Base-by-base conservation (phyloP, 1,140 invertebrate genomes). In the Philotrypesis tridentata region DNA sequence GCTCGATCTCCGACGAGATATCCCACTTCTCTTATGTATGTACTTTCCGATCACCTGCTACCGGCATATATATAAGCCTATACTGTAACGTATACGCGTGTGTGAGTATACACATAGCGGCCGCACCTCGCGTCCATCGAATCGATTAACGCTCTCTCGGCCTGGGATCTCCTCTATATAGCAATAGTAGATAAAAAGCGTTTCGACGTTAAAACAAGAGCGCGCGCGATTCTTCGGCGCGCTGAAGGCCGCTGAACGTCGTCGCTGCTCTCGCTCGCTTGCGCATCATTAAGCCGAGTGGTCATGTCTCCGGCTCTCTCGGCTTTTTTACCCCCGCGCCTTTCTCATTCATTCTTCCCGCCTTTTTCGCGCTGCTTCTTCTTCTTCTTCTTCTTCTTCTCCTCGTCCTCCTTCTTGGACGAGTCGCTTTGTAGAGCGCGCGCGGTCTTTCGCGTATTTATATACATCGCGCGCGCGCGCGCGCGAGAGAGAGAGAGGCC, bases 281-380 rank as follows among this genome's bases (percentile, higher is more conserved):
- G 87, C 88, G 87, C 89, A 89, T 90, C 90, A 90, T 91, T 90
- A 90, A 90, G 89, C 89, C 85, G 79, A 88, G 87, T 86, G 87
- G 87, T 85, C 88, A 84, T 90, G 89, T 91, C 85, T 86, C 82
- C 75, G 60, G n/a, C n/a, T n/a, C n/a, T n/a, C 72, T 72, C 72
- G 72, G 70, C 75, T 77, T 33, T 80, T 55, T 73, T 79, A 68
- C 48, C 79, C 48, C 82, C 43, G 63, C 23, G n/a, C 37, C 40
- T 76, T 40, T 55, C 33, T 72, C 68, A 55, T 82, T 82, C 72
- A 33, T 74, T 76, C 82, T 80, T 79, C 80, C 75, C 60, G 72
- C 79, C 67, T 84, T 81, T 85, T 67, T 79, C 68, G 82, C 83
- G 77, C 82, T 74, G 70, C 83, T 81, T 78, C 48, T 82, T 80